phyloP scores from a whole-genome alignment of 23 tunicate genomes.

The Diplosoma virens region DNA sequence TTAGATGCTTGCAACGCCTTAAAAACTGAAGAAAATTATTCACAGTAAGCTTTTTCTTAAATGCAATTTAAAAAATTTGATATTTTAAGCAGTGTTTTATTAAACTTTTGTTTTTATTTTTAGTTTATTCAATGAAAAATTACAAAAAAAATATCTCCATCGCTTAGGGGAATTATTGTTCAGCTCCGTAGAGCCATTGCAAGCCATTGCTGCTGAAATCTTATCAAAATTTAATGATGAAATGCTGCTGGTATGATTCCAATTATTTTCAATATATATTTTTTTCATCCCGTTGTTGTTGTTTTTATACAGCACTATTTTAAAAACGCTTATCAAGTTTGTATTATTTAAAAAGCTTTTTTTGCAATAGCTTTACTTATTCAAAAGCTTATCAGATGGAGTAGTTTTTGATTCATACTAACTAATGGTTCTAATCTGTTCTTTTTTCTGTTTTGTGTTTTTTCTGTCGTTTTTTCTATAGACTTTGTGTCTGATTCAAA shows the following conservation, averaged over 20 bases:
- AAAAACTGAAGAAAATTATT: not conserved
- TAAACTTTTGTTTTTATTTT: not conserved
- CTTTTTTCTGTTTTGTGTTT: no score
- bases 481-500: no score
- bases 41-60: not conserved
- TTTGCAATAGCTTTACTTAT: no score
- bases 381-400: no score
- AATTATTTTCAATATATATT: no score
- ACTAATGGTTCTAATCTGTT: no score
- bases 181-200: not conserved
- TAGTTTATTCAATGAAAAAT: not conserved
- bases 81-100: not conserved
- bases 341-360: no score
- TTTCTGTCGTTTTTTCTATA: no score
- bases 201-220: conserved; percentile 3
- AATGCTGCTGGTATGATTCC: conserved; percentile 12
- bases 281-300: no score
- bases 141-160: not conserved
- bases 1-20: conserved; percentile 12
- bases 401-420: no score
- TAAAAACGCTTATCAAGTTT: no score
- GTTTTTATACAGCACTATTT: no score
- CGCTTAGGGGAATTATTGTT: not conserved
- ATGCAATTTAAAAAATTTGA: not conserved
- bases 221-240: conserved; percentile 17